phyloP scores from a whole-genome alignment of 2,888 invertebrate species.

The Ceratothoa steindachneri region DNA sequence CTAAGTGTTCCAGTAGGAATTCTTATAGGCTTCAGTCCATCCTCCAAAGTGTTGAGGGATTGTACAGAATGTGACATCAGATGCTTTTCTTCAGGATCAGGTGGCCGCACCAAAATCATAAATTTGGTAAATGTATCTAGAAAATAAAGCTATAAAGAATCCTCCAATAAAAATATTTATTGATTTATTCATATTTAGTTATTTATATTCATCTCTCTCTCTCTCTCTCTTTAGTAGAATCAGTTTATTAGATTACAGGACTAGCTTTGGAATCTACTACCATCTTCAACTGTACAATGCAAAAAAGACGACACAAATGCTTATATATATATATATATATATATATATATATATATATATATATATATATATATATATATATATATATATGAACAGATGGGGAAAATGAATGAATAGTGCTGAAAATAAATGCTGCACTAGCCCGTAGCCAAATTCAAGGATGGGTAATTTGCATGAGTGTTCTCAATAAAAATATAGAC shows the following conservation, averaged over 20 bases:
- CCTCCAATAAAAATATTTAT: too few relatives aligned
- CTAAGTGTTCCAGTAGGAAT: background rate
- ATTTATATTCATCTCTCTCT: too few relatives aligned
- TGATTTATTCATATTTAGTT: too few relatives aligned
- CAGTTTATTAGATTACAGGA: too few relatives aligned
- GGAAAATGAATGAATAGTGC: too few relatives aligned
- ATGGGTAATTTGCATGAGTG: too few relatives aligned
- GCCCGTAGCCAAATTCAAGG: too few relatives aligned
- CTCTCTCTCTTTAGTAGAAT: too few relatives aligned
- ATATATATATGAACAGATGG: background rate
- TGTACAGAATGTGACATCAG: background rate
- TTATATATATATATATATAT: constrained; percentile 13
- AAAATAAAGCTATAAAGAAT: background rate
- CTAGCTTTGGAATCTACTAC: too few relatives aligned
- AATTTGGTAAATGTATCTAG: background rate
- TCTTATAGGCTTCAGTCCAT: background rate
- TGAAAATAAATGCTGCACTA: too few relatives aligned
- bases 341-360: constrained; percentile 17
- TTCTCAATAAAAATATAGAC: too few relatives aligned
- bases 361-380: constrained; percentile 16
- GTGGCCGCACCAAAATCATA: background rate
- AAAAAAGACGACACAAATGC: background rate
- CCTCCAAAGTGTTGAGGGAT: background rate
- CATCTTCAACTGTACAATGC: too few relatives aligned
- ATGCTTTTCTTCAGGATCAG: background rate